Conservation (phyloP, 2,797 vertebrate species). For the Pipistrellus pygmaeus region DNA sequence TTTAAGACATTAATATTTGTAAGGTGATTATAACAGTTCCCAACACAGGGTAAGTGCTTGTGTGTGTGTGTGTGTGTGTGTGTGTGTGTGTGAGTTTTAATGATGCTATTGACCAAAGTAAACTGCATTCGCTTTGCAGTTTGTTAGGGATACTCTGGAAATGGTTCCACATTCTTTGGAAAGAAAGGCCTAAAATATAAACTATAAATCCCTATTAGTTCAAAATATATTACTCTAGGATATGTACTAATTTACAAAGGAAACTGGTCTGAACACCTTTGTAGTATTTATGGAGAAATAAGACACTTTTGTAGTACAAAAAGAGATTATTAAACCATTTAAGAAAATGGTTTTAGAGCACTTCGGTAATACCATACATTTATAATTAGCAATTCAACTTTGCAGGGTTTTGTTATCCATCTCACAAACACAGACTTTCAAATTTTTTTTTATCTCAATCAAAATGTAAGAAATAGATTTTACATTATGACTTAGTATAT, state of each 20-base stretch:
- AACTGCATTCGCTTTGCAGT: slow-evolving; percentile 42
- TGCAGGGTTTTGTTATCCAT: not conserved
- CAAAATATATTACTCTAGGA: slow-evolving; percentile 33
- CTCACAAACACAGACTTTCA: slow-evolving; percentile 33
- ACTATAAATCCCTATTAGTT: slow-evolving; percentile 30
- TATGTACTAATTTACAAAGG: slow-evolving; percentile 35
- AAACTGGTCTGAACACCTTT: not conserved
- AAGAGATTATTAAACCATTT: not conserved
- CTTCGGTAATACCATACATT: not conserved
- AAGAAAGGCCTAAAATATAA: slow-evolving; percentile 9
- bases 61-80: not conserved
- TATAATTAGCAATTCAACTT: slow-evolving; percentile 37
- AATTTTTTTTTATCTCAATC: not conserved
- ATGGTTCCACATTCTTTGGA: not conserved
- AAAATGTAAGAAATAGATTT: slow-evolving; percentile 50
- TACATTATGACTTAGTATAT: slow-evolving; percentile 13
- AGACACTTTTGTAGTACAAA: not conserved
- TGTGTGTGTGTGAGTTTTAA: not conserved
- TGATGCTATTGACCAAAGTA: slow-evolving; percentile 45
- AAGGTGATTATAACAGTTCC: slow-evolving; percentile 52
- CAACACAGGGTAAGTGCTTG: not conserved
- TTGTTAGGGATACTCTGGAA: slow-evolving; percentile 55
- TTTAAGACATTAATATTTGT: slow-evolving; percentile 66
- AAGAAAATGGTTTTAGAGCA: slow-evolving; percentile 48
- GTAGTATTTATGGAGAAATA: slow-evolving; percentile 44